phyloP scores from a whole-genome alignment of 2,113 vertebrate genomes.

The Oncorhynchus kisutch region DNA sequence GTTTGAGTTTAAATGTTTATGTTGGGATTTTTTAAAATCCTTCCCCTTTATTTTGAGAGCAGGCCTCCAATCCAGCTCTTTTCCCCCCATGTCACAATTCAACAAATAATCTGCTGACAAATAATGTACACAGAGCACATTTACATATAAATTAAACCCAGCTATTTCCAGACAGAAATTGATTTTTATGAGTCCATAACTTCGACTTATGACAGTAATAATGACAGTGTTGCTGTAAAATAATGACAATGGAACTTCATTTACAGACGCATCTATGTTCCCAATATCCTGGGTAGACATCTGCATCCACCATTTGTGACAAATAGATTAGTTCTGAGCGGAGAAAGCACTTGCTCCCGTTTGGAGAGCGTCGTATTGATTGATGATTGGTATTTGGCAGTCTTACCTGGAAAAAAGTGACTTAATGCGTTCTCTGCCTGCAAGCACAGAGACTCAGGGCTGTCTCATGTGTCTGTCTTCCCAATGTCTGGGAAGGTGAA shows the following conservation, averaged over 20 bases:
- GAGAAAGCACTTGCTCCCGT: constrained; percentile 7
- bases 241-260: constrained; percentile 47
- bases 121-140: constrained; percentile 58
- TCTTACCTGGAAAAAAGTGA: constrained; percentile 12
- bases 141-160: constrained; percentile 72
- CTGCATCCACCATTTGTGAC: constrained; percentile 21
- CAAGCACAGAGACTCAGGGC: constrained; percentile 2
- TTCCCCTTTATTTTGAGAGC: constrained; percentile 3
- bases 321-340: constrained; percentile 20
- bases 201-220: constrained; percentile 66
- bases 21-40: not conserved
- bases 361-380: constrained; percentile 35
- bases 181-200: constrained; percentile 57
- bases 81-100: constrained; percentile 55
- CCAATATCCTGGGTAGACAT: constrained; percentile 10
- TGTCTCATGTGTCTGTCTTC: constrained; percentile 20
- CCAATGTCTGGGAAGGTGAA: constrained; percentile 1
- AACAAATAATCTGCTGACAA: constrained; percentile 60
- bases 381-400: constrained; percentile 4
- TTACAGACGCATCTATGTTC: constrained; percentile 33
- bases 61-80: not conserved
- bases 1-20: constrained; percentile 21
- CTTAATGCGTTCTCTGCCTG: not conserved
- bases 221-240: constrained; percentile 51
- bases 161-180: constrained; percentile 38